Percentiles rank a stretch among this genome's conserved stretches.
These are phyloP conservation scores for Solea solea DNA, from an alignment of 2,113 vertebrate species.

Conservation along the genomic window DNA sequence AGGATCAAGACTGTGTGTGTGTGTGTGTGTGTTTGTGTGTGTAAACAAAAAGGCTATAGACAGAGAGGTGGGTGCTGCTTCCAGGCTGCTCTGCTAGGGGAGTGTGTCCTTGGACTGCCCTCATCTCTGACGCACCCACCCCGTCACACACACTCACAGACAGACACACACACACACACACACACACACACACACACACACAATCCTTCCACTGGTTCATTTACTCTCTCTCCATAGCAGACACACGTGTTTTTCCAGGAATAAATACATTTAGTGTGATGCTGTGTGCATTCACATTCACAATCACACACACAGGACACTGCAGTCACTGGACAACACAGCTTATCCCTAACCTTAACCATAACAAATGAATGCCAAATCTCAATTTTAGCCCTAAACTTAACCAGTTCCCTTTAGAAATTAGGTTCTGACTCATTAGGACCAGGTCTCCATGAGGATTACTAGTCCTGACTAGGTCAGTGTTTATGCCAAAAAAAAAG, in stretches of 20 bases:
- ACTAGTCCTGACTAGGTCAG: too few species aligned
- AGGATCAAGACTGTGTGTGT: slow-evolving; percentile 37
- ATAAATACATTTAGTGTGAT: slow-evolving; percentile 47
- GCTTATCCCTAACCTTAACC: too few species aligned
- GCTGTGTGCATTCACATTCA: slow-evolving; percentile 24
- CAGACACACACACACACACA: slow-evolving; percentile 27
- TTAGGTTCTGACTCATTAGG: too few species aligned
- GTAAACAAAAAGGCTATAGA: slow-evolving; percentile 46
- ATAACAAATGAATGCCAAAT: too few species aligned
- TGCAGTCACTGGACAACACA: not conserved
- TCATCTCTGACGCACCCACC: slow-evolving; percentile 73
- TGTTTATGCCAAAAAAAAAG: too few species aligned
- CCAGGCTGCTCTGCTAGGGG: slow-evolving; percentile 65
- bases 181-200: slow-evolving; percentile 11
- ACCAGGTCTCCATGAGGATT: too few species aligned
- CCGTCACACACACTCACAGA: slow-evolving; percentile 24
- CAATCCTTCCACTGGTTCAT: slow-evolving; percentile 47
- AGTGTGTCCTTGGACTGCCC: slow-evolving; percentile 83
- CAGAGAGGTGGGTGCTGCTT: slow-evolving; percentile 64
- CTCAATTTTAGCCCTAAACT: too few species aligned
- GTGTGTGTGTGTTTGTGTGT: slow-evolving; percentile 30
- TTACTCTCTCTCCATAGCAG: slow-evolving; percentile 54
- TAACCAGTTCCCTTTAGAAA: too few species aligned
- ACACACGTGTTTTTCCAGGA: slow-evolving; percentile 25
- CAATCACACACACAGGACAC: slow-evolving; percentile 26